These are phyloP conservation scores for Synergus laeviventris DNA, from an alignment of 2,888 invertebrate genomes.

Conservation along the genomic window DNA sequence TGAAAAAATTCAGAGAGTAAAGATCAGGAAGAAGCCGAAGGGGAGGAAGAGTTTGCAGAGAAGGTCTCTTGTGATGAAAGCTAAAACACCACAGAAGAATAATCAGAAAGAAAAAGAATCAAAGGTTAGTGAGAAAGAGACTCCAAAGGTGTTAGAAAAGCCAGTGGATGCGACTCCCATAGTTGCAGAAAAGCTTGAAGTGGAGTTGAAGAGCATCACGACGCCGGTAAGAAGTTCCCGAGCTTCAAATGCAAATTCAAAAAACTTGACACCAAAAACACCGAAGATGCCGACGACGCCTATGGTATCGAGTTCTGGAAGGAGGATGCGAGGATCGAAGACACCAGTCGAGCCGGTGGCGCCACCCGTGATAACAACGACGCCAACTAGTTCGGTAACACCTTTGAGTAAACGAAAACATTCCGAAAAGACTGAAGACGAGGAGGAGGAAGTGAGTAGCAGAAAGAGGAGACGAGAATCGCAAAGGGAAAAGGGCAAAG, in stretches of 20 bases:
- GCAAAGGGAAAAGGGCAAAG: constrained; percentile 63
- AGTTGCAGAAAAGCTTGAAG: constrained; percentile 43
- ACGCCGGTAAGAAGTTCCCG: constrained; percentile 64
- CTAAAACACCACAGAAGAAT: constrained; percentile 57
- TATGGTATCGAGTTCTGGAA: constrained; percentile 49
- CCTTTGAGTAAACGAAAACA: constrained; percentile 72
- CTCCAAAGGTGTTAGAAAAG: constrained; percentile 66
- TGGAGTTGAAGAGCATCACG: constrained; percentile 46
- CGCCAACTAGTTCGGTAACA: constrained; percentile 40
- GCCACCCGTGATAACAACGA: constrained; percentile 50
- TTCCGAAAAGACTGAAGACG: constrained; percentile 72
- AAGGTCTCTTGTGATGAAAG: constrained; percentile 61
- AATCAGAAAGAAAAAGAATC: constrained; percentile 48
- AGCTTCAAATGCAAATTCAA: constrained; percentile 34
- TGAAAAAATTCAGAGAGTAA: constrained; percentile 74
- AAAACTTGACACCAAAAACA: constrained; percentile 44
- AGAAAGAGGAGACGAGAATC: constrained; percentile 67
- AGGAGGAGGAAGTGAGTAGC: constrained; percentile 63
- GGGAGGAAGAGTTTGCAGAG: constrained; percentile 64
- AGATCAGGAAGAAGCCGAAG: constrained; percentile 69
- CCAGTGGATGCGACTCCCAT: constrained; percentile 52
- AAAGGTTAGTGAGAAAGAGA: constrained; percentile 51
- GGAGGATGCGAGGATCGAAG: constrained; percentile 66
- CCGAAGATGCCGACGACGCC: constrained; percentile 53
- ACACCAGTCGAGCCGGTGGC: constrained; percentile 46